Conservation (phyloP, 2,797 vertebrate genomes). For the Sebastes steindachneri region DNA sequence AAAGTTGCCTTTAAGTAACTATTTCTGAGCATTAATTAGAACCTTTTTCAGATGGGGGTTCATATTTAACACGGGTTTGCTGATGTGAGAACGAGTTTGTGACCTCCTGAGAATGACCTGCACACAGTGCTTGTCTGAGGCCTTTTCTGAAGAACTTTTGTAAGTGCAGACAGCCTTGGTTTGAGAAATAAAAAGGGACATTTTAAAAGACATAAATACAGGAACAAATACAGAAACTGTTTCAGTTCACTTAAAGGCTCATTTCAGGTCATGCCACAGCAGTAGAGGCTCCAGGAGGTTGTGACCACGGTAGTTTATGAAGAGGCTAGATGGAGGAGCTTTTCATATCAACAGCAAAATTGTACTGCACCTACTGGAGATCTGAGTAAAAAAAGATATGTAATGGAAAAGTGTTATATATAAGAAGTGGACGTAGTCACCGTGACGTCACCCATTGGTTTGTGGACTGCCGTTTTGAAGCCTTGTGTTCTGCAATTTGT, state of each 20-base stretch:
- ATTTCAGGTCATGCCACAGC: neutral
- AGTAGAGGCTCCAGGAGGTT: neutral
- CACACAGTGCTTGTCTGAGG: neutral
- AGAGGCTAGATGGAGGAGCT: neutral
- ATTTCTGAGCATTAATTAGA: conserved; percentile 22
- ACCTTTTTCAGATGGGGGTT: conserved; percentile 2
- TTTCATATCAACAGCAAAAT: neutral
- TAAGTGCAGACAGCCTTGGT: neutral
- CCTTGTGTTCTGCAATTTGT: no score
- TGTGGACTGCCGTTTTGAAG: no score
- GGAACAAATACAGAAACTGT: neutral
- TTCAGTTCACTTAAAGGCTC: conserved; percentile 1
- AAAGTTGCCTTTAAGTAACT: neutral
- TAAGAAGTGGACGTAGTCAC: no score
- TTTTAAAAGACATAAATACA: neutral
- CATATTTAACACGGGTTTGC: conserved; percentile 21
- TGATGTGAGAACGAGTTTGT: conserved; percentile 8
- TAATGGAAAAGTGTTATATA: no score
- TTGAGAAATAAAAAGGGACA: neutral
- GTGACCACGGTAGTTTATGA: neutral
- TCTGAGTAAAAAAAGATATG: neutral
- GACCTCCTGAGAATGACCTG: conserved; percentile 15
- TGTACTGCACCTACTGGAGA: neutral
- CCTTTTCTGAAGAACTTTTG: neutral
- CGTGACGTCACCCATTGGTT: no score